A percentile compares a stretch with the other conserved stretches of the same genome.
Conservation (phyloP, 2,888 invertebrate genomes). For the Diplazon laetatorius region DNA sequence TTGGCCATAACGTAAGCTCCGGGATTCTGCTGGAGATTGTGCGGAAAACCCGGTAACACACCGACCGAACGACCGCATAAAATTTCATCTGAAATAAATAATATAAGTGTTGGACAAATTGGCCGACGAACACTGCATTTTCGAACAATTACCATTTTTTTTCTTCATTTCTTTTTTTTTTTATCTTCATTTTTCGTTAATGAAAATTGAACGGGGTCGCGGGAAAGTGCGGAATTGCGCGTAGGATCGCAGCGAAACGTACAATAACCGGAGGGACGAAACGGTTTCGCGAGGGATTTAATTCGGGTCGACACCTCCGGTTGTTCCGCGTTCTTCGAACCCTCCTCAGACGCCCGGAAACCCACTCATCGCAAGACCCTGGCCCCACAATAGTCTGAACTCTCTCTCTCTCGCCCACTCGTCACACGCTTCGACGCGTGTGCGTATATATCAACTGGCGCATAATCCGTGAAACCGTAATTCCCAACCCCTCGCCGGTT, state of each 20-base stretch:
- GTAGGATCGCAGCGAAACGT: no score
- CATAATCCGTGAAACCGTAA: conserved; percentile 41
- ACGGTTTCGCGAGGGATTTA: conserved; percentile 30
- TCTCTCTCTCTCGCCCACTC: conserved; percentile 43
- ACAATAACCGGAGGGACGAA: conserved; percentile 17
- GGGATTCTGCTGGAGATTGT: conserved; percentile 78
- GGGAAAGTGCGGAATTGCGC: no score
- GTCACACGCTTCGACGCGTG: conserved; percentile 56
- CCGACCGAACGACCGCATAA: conserved; percentile 77
- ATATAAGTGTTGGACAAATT: background rate
- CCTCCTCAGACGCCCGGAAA: conserved; percentile 61
- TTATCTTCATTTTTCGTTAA: no score
- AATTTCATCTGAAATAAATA: conserved; percentile 77
- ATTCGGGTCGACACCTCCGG: conserved; percentile 58
- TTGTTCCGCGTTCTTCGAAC: conserved; percentile 44
- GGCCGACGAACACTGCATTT: background rate
- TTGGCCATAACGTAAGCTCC: conserved; percentile 89
- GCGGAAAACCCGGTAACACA: conserved; percentile 78
- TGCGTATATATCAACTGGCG: conserved; percentile 44
- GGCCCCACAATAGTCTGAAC: conserved; percentile 55
- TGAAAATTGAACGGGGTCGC: no score
- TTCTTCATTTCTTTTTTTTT: no score
- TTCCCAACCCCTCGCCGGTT: conserved; percentile 28
- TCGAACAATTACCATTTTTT: background rate
- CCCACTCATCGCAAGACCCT: conserved; percentile 47